These are phyloP conservation scores for Ispidina picta DNA, from an alignment of 2,797 vertebrate genomes.

Conservation along the genomic window DNA sequence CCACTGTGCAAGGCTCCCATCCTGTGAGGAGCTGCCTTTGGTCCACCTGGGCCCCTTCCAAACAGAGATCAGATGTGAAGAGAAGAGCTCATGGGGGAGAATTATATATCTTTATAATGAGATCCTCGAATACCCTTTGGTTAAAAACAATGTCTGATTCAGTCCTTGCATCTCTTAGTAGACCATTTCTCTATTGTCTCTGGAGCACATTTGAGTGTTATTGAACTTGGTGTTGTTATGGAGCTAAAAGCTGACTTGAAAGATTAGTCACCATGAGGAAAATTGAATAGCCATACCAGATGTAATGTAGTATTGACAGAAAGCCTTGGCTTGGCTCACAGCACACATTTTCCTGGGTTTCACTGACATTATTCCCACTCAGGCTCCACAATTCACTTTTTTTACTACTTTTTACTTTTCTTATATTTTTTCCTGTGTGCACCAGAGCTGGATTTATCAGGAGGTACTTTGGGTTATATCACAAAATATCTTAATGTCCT, in stretches of 20 bases:
- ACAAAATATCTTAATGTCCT: neutral
- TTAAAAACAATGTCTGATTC: neutral
- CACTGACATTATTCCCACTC: neutral
- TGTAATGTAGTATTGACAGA: neutral
- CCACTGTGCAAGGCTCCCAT: neutral
- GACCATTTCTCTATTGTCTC: neutral
- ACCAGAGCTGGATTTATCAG: neutral
- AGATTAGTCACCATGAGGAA: neutral
- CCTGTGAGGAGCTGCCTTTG: neutral
- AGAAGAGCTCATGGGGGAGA: neutral
- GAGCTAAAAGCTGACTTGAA: neutral
- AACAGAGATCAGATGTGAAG: neutral
- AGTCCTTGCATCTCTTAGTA: neutral
- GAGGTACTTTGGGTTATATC: neutral
- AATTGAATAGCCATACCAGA: neutral
- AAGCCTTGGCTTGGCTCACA: neutral
- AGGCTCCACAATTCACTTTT: neutral
- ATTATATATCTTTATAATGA: neutral
- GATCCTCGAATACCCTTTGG: neutral
- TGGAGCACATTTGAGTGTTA: neutral
- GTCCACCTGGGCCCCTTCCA: neutral
- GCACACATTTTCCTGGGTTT: neutral
- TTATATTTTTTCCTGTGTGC: too few species aligned
- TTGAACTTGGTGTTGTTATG: neutral
- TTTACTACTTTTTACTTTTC: too few species aligned